phyloP scores from a whole-genome alignment of 2,113 vertebrate species.

The Lota lota region DNA sequence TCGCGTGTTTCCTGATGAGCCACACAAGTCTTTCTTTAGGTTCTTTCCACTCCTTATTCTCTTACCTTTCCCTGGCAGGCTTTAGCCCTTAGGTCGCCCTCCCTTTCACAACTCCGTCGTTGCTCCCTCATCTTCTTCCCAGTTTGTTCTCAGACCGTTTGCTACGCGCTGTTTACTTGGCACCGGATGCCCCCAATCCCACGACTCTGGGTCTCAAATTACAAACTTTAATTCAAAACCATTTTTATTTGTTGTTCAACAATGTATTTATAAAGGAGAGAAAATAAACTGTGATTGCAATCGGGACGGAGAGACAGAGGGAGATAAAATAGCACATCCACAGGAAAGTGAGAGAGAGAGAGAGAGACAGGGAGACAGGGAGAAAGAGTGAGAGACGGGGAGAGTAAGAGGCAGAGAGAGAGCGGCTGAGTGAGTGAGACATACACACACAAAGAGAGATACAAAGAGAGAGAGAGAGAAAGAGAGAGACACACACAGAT shows the following conservation, averaged over 20 bases:
- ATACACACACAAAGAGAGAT: neutral
- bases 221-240: conserved; percentile 36
- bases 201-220: conserved; percentile 44
- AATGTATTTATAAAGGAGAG: conserved; percentile 62
- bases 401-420: conserved; percentile 7
- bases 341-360: neutral
- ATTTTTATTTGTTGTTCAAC: conserved; percentile 35
- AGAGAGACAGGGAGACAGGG: neutral
- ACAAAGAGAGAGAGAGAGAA: conserved; percentile 2
- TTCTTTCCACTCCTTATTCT: conserved; percentile 4
- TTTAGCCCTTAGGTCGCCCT: neutral
- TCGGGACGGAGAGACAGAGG: conserved; percentile 25
- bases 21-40: neutral
- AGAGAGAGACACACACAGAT: neutral
- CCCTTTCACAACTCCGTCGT: neutral
- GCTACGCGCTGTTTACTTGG: conserved; percentile 43
- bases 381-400: conserved; percentile 18
- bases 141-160: conserved; percentile 16
- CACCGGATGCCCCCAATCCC: conserved; percentile 32
- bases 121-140: conserved; percentile 1
- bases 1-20: neutral
- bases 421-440: neutral
- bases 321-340: no score
- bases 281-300: conserved; percentile 62
- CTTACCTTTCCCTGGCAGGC: conserved; percentile 10